A percentile compares a stretch with the other conserved stretches of the same genome.
These are phyloP conservation scores for Apocrypta bakeri DNA, from an alignment of 1,140 invertebrate genomes.

Conservation along the genomic window DNA sequence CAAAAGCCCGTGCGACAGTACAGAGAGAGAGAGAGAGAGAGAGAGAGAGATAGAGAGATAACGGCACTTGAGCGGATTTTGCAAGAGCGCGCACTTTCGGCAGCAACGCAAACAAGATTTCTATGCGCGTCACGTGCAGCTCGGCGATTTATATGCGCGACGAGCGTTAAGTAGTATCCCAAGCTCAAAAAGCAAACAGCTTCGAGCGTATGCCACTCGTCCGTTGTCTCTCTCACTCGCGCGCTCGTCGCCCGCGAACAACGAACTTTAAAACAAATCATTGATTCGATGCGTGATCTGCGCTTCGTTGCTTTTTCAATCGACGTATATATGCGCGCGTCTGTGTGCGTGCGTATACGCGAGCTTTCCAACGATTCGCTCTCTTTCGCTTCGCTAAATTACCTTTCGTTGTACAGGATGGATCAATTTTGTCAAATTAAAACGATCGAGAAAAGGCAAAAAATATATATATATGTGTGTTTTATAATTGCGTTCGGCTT, in stretches of 20 bases:
- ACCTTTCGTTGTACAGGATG: background rate
- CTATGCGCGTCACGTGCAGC: background rate
- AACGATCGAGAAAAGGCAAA: background rate
- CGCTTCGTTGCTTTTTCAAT: background rate
- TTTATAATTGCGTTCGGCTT: too few relatives aligned
- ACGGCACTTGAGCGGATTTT: background rate
- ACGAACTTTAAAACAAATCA: background rate
- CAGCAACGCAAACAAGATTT: conserved; percentile 1
- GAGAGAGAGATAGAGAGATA: background rate
- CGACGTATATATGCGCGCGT: background rate
- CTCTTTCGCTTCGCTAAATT: background rate
- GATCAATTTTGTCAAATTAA: background rate
- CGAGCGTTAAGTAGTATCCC: conserved; percentile 11
- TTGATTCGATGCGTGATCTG: background rate
- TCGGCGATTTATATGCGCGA: conserved; percentile 21
- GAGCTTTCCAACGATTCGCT: background rate
- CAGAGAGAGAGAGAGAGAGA: too few relatives aligned
- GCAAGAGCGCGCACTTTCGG: background rate
- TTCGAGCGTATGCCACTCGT: background rate
- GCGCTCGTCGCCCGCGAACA: background rate
- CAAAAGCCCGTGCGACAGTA: background rate
- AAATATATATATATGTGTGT: background rate
- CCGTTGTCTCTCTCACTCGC: background rate
- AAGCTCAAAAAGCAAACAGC: conserved; percentile 7
- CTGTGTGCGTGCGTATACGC: too few relatives aligned